Evolutionary conservation across 2,113 vertebrate species (phyloP), one percentile per base, ranked within the genome.

Genomic region (Zonotrichia leucophrys): DNA sequence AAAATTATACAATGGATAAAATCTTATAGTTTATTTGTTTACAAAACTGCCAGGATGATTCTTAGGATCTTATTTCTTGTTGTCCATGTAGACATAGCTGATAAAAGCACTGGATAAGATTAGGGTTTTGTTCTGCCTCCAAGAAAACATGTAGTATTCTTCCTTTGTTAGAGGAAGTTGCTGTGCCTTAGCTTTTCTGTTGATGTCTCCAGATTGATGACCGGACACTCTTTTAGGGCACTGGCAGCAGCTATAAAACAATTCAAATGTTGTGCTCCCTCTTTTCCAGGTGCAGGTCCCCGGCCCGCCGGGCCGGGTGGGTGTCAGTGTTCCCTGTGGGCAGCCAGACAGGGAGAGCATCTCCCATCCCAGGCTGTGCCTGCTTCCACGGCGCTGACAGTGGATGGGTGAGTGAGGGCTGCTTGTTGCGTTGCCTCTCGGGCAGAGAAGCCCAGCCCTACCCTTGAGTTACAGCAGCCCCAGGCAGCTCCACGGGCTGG

Each of bases 11-110:
- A 28, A 30, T 5, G 4, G 96, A 97, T 92, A 97, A 97, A 90
- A 97, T 97, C 39, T 94, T 80, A 44, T 30, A 87, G 74, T 94
- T 95, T 96, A 87, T 95, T 97, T 97, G 83, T 96, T 97, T 97
- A 92, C 91, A 94, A 94, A 97, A 95, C 96, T 91, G 79, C 56
- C 94, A 97, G 76, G 39, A 92, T 92, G 87, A 59, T 96, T 96
- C 96, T 97, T 79, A 89, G 87, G 94, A 56, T 60, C 75, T 96
- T 96, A 75, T 94, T 96, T 96, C 75, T 69, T 42, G 64, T 58
- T 80, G 31, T 89, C 83, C 88, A 72, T 92, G 47, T 76, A 95
- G 90, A 88, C 74, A 79, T 27, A 89, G 53, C 56, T 86, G 87
- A 84, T 92, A 60, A 8, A 42, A 83, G 17, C 37, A 8, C 33